A percentile compares a stretch with the other conserved stretches of the same genome.
Conservation (phyloP, 2,888 invertebrate species). For the Ditula angustiorana region DNA sequence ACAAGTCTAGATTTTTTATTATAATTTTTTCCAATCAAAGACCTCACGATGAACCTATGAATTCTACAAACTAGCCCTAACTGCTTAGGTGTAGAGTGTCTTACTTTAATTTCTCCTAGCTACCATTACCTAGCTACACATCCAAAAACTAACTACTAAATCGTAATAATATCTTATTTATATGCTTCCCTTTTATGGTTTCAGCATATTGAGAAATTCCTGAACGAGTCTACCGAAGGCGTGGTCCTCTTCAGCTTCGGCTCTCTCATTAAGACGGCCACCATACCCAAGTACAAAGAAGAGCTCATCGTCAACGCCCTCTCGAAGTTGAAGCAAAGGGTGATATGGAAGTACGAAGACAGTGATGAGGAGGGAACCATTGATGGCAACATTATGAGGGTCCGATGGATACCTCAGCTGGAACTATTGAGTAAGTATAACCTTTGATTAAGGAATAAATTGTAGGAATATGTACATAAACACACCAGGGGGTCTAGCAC, state of each 20-base stretch:
- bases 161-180: too few species aligned
- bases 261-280: constrained; percentile 89
- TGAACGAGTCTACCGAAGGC: constrained; percentile 88
- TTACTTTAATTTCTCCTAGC: too few species aligned
- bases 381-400: constrained; percentile 83
- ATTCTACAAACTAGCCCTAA: too few species aligned
- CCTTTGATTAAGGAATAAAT: too few species aligned
- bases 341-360: constrained; percentile 93
- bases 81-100: too few species aligned
- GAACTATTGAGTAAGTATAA: constrained; percentile 88
- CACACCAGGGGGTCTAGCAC: too few species aligned
- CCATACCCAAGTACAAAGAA: constrained; percentile 87
- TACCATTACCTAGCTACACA: too few species aligned
- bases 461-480: too few species aligned
- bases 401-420: constrained; percentile 90
- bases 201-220: constrained; percentile 87
- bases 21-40: too few species aligned
- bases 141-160: too few species aligned
- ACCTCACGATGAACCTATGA: too few species aligned
- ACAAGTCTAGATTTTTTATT: too few species aligned
- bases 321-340: constrained; percentile 87
- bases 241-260: constrained; percentile 92
- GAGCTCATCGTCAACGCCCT: constrained; percentile 87
- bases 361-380: constrained; percentile 69
- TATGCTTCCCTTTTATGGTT: constrained; percentile 48